phyloP scores from a whole-genome alignment of 2,797 vertebrate species.

The Anas bernieri region DNA sequence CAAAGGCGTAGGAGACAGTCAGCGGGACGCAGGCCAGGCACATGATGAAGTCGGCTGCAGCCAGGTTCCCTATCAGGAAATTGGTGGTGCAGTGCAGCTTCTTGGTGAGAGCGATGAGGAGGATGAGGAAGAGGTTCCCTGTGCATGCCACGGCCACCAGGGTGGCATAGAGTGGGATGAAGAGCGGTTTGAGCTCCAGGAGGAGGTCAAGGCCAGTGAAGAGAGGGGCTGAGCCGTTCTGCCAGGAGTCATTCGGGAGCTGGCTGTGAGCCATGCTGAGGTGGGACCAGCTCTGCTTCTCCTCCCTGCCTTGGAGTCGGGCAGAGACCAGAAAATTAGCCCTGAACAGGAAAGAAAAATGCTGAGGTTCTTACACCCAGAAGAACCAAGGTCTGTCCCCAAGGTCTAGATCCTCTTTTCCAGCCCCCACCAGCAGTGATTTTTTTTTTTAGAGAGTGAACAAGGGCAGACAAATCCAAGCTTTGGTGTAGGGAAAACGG shows the following conservation, averaged over 20 bases:
- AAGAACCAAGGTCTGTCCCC: not conserved
- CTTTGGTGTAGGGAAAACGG: rapidly evolving
- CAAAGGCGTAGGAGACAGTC: conserved; percentile 87
- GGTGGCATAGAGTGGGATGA: conserved; percentile 84
- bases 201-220: conserved; percentile 87
- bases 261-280: conserved; percentile 56
- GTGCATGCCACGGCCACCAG: conserved; percentile 84
- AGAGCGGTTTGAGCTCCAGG: conserved; percentile 84
- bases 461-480: not conserved
- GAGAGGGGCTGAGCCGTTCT: conserved; percentile 60
- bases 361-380: not conserved
- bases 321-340: not conserved
- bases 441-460: not conserved
- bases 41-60: conserved; percentile 86
- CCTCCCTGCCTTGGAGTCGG: not conserved
- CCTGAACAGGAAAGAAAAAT: rapidly evolving
- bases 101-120: conserved; percentile 86
- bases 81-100: conserved; percentile 89
- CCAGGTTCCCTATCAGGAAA: conserved; percentile 90
- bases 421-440: not conserved
- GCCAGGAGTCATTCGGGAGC: conserved; percentile 74
- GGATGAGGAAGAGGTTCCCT: conserved; percentile 87
- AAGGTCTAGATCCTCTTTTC: rapidly evolving
- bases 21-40: conserved; percentile 87
- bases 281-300: not conserved